phyloP scores from a whole-genome alignment of 1,140 invertebrate species.

The Proales similis region DNA sequence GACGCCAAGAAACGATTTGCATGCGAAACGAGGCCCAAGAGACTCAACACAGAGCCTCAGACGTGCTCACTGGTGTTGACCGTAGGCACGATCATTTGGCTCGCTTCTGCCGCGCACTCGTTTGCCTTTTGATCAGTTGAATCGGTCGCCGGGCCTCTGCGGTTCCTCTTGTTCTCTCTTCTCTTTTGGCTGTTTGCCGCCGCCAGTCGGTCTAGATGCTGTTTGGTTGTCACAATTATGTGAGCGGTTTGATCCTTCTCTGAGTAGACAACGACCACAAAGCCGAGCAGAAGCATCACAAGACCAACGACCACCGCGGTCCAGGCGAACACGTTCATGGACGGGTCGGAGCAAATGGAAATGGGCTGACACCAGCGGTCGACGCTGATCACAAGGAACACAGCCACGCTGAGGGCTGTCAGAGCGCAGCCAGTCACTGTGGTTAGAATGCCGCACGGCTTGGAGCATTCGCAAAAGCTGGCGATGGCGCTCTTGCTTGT shows the following conservation, averaged over 20 bases:
- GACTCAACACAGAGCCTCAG: no score
- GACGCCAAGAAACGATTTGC: no score
- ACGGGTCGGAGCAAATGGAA: neutral
- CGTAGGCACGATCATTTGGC: no score
- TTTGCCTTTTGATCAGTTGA: no score
- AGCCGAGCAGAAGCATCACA: conserved; percentile 25
- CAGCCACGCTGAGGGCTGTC: neutral
- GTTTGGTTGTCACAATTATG: neutral
- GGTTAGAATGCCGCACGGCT: conserved; percentile 14
- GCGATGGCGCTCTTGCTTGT: conserved; percentile 5
- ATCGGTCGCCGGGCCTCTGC: no score
- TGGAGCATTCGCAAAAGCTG: conserved; percentile 18
- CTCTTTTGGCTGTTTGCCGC: neutral
- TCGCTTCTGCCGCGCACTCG: no score
- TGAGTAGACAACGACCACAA: conserved; percentile 18
- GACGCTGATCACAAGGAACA: neutral
- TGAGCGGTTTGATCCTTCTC: conserved; percentile 12
- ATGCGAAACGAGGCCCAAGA: no score
- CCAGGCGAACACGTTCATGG: neutral
- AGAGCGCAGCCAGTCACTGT: neutral
- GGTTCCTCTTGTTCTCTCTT: neutral
- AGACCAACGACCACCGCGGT: conserved; percentile 20
- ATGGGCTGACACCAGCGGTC: neutral
- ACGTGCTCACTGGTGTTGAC: no score
- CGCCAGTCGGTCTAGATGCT: neutral